Percentiles rank a stretch among this genome's conserved stretches.
phyloP scores from a whole-genome alignment of 64 coral and sea anemone genomes.

The Pocillopora damicornis region DNA sequence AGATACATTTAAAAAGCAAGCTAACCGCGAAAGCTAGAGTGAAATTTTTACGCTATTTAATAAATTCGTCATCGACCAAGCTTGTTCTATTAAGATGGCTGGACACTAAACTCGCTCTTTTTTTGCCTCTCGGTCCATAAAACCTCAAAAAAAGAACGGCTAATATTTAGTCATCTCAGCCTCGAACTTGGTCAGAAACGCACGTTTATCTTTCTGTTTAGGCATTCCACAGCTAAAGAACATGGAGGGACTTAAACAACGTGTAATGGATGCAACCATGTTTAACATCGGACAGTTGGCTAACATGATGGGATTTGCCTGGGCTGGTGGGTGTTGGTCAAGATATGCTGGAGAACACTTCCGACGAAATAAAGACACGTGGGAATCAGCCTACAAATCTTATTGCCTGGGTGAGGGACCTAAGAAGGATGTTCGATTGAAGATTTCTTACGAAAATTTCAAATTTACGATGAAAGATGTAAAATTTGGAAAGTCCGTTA shows the following conservation, averaged over 20 bases:
- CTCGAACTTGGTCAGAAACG: no score
- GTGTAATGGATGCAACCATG: slow-evolving; percentile 68
- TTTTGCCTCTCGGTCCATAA: no score
- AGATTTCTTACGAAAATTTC: slow-evolving; percentile 56
- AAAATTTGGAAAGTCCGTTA: slow-evolving; percentile 34
- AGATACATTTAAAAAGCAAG: no score
- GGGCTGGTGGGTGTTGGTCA: slow-evolving; percentile 51
- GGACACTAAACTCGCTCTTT: no score
- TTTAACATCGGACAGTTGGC: slow-evolving; percentile 44
- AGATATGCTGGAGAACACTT: slow-evolving; percentile 51
- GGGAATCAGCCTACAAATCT: slow-evolving; percentile 50
- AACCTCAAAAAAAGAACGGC: no score
- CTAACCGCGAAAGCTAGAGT: rapidly evolving
- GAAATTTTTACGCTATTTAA: no score
- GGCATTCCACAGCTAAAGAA: background rate
- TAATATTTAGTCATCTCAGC: no score
- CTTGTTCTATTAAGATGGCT: no score
- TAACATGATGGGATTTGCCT: slow-evolving; percentile 54
- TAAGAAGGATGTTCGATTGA: slow-evolving; percentile 39
- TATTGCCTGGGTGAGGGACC: slow-evolving; percentile 21
- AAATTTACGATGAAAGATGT: slow-evolving; percentile 50
- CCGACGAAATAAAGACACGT: slow-evolving; percentile 41
- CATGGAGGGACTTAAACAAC: slow-evolving; percentile 43
- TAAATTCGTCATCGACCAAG: no score
- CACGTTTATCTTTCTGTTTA: background rate